These are phyloP conservation scores for Zaprionus davidi DNA, from an alignment of 1,140 invertebrate genomes.

Conservation along the genomic window DNA sequence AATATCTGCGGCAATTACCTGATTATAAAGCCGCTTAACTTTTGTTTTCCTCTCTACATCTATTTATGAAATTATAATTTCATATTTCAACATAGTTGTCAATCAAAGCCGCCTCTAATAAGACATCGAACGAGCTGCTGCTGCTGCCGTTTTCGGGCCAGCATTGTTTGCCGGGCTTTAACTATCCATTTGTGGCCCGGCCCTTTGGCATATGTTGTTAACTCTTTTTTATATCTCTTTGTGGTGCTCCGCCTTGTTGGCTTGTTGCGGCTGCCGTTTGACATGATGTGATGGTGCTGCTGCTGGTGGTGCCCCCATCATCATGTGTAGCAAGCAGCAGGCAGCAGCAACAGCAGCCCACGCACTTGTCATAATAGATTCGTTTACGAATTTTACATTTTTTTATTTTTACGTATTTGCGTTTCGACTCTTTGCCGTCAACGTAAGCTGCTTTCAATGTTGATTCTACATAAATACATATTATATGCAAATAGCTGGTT, in stretches of 20 bases:
- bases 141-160: constrained; percentile 15
- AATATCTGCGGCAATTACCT: constrained; percentile 78
- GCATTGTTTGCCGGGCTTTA: constrained; percentile 22
- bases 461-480: constrained; percentile 17
- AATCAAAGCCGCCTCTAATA: constrained; percentile 67
- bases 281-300: constrained; percentile 58
- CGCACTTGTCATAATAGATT: constrained; percentile 82
- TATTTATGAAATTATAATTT: constrained; percentile 79
- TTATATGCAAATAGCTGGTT: constrained; percentile 30
- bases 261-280: constrained; percentile 68
- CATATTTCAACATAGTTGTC: constrained; percentile 83
- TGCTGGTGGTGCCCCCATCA: constrained; percentile 35
- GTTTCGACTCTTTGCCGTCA: constrained; percentile 7
- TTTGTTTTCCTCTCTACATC: constrained; percentile 54
- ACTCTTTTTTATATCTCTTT: constrained; percentile 35
- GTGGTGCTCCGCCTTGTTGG: constrained; percentile 27
- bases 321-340: constrained; percentile 52
- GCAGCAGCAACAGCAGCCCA: constrained; percentile 51
- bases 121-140: constrained; percentile 34
- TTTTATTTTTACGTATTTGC: constrained; percentile 50
- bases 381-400: constrained; percentile 69
- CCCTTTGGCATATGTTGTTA: constrained; percentile 56
- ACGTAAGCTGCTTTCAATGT: constrained; percentile 67
- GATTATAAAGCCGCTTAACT: constrained; percentile 75
- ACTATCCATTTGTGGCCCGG: constrained; percentile 33